Evolutionary conservation across 1,140 invertebrate genomes (phyloP).

Genomic region (Philaenus spumarius): DNA sequence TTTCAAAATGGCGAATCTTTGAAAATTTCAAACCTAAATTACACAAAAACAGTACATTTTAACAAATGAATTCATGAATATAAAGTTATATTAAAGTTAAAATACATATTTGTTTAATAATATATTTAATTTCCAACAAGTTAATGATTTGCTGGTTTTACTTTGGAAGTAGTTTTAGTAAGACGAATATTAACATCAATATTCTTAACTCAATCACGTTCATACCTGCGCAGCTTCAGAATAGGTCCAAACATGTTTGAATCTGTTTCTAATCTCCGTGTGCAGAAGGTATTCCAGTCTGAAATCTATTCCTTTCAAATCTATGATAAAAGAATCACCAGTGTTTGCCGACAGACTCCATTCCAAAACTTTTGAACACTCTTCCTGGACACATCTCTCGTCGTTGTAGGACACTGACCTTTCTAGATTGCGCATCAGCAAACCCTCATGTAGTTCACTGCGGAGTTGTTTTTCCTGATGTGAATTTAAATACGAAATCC

Average conservation of each 20-base stretch:
- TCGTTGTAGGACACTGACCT: constrained; percentile 35
- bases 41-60: too few species aligned
- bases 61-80: too few species aligned
- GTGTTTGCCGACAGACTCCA: constrained; percentile 26
- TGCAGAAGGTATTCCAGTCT: constrained; percentile 43
- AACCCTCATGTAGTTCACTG: constrained; percentile 33
- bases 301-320: constrained; percentile 21
- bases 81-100: too few species aligned
- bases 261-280: constrained; percentile 46
- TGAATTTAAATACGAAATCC: constrained; percentile 58
- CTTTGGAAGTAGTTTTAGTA: too few species aligned
- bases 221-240: neutral
- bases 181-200: too few species aligned
- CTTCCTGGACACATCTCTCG: constrained; percentile 36
- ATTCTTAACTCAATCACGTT: too few species aligned
- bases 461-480: constrained; percentile 39
- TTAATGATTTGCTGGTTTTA: too few species aligned
- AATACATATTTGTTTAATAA: too few species aligned
- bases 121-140: too few species aligned
- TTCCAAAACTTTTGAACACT: constrained; percentile 18
- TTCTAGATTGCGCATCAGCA: constrained; percentile 30
- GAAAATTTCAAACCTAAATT: too few species aligned
- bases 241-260: constrained; percentile 43
- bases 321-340: constrained; percentile 35
- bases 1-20: too few species aligned